A percentile compares a stretch with the other conserved stretches of the same genome.
phyloP scores from a whole-genome alignment of 2,888 invertebrate species.

The Hemicrepidius hirtus region DNA sequence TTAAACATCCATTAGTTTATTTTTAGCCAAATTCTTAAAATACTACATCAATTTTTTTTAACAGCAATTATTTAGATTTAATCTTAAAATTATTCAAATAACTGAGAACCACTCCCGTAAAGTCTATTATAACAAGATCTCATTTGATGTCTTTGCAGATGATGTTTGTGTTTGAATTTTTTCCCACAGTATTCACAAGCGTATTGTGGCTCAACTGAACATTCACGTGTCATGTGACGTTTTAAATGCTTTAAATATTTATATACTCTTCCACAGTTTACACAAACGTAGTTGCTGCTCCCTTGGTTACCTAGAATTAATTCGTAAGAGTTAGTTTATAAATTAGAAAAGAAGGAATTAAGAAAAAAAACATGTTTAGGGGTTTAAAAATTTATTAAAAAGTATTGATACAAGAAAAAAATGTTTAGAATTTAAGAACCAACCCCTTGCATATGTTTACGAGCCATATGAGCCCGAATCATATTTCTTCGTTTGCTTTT shows the following conservation, averaged over 20 bases:
- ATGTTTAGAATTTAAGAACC: no score
- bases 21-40: no score
- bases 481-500: slow-evolving; percentile 41
- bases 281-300: slow-evolving; percentile 35
- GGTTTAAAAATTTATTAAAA: no score
- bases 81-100: no score
- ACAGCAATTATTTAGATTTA: no score
- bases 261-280: slow-evolving; percentile 25
- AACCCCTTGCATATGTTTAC: background rate
- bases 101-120: background rate
- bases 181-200: slow-evolving; percentile 41
- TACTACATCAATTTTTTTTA: no score
- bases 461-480: slow-evolving; percentile 40
- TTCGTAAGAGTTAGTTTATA: background rate
- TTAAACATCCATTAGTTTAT: no score
- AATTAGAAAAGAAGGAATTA: background rate
- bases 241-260: slow-evolving; percentile 14
- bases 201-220: slow-evolving; percentile 37
- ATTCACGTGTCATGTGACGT: slow-evolving; percentile 32
- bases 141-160: slow-evolving; percentile 41
- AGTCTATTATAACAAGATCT: background rate
- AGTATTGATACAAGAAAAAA: no score
- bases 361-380: no score
- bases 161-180: slow-evolving; percentile 50
- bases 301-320: background rate